Conservation (phyloP, 2,113 vertebrate genomes). For the Rallus limicola region DNA sequence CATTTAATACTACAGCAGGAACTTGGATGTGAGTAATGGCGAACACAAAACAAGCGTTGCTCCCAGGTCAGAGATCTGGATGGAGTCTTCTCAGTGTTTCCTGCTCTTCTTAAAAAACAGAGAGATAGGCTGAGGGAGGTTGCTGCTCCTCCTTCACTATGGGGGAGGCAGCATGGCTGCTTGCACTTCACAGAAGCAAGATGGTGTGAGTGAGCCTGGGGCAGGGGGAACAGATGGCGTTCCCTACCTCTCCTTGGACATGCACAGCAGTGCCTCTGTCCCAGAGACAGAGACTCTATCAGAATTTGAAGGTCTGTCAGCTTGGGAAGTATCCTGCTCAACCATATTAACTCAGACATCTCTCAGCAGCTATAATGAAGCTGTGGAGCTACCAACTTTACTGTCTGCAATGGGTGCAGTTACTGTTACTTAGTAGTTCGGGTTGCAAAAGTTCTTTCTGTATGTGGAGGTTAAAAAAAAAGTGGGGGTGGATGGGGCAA, state of each 20-base stretch:
- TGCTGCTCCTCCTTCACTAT: neutral
- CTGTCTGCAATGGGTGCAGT: neutral
- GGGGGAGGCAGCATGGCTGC: neutral
- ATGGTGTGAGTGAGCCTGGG: neutral
- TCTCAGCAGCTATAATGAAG: neutral
- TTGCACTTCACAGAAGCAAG: too few species aligned
- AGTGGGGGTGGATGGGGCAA: rapidly evolving
- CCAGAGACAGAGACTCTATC: neutral
- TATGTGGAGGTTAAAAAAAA: neutral
- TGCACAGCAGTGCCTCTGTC: neutral
- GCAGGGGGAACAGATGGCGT: neutral
- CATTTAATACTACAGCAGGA: neutral
- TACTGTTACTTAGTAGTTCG: neutral
- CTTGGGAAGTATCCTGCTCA: neutral
- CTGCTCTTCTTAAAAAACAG: neutral
- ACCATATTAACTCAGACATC: neutral
- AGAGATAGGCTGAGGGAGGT: neutral
- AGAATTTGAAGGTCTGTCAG: neutral
- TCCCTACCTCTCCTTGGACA: neutral
- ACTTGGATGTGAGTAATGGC: neutral
- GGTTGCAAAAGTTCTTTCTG: neutral
- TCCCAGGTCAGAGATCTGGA: neutral
- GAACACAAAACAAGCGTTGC: neutral
- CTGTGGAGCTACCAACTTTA: neutral
- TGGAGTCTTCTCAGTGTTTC: neutral